Conservation (phyloP, 30 jellyfish, hydroid and myxozoan species). For the Chrysaora quinquecirrha region DNA sequence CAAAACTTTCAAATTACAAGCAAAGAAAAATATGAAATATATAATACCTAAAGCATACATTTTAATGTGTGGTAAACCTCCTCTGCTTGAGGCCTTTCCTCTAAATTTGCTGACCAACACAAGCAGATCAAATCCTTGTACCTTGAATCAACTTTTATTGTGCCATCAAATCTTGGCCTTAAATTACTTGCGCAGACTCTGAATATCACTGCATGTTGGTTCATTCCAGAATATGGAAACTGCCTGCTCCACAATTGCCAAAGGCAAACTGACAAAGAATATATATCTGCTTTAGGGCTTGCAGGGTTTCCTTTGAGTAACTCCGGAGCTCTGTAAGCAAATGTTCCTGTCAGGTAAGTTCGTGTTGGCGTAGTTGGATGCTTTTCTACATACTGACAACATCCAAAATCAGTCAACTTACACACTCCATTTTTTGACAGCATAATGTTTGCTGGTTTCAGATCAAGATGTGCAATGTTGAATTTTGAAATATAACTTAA, state of each 20-base stretch:
- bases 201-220: conserved; percentile 89
- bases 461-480: conserved; percentile 77
- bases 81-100: conserved; percentile 64
- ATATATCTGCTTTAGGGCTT: conserved; percentile 75
- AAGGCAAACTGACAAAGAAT: conserved; percentile 77
- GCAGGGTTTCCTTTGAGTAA: conserved; percentile 77
- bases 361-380: conserved; percentile 65
- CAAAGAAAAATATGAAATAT: no score
- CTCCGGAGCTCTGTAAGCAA: conserved; percentile 96
- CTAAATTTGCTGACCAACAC: conserved; percentile 82
- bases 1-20: no score
- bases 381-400: conserved; percentile 71
- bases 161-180: conserved; percentile 63
- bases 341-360: conserved; percentile 82
- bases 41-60: conserved; percentile 55
- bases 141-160: conserved; percentile 6
- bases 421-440: conserved; percentile 69
- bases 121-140: conserved; percentile 61
- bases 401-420: conserved; percentile 89
- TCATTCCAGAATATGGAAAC: conserved; percentile 83
- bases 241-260: conserved; percentile 96
- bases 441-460: conserved; percentile 90
- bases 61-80: conserved; percentile 50
- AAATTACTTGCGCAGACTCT: conserved; percentile 74
- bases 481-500: conserved; percentile 62